These are phyloP conservation scores for Ashinkailepas kermadecensis DNA, from an alignment of 2,888 invertebrate genomes.

Conservation along the genomic window DNA sequence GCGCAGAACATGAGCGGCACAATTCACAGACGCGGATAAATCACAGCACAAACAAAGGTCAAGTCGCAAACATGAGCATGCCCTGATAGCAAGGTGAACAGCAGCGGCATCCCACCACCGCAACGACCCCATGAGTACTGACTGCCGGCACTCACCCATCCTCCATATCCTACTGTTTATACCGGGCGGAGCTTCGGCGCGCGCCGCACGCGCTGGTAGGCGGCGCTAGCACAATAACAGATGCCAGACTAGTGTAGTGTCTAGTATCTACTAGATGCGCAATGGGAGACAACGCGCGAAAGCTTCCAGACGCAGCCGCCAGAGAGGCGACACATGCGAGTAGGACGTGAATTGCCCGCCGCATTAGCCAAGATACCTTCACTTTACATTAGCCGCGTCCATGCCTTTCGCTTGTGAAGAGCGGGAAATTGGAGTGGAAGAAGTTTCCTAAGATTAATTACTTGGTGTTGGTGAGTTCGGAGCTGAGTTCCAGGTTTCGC, in stretches of 20 bases:
- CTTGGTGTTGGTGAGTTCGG: too few species aligned
- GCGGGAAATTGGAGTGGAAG: too few species aligned
- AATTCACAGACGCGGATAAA: neutral
- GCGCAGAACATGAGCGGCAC: neutral
- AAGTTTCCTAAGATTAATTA: too few species aligned
- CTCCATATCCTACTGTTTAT: neutral
- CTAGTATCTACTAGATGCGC: neutral
- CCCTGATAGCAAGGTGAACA: neutral
- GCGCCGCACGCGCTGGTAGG: neutral
- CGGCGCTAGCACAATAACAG: neutral
- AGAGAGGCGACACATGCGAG: too few species aligned
- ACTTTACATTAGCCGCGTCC: too few species aligned
- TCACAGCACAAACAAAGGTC: neutral
- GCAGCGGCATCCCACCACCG: neutral
- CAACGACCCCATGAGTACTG: neutral
- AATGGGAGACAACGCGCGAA: too few species aligned
- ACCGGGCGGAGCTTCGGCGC: neutral
- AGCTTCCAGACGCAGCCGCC: too few species aligned
- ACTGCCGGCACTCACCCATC: conserved; percentile 9
- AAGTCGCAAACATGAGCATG: neutral
- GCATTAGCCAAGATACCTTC: too few species aligned
- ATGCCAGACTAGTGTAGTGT: neutral
- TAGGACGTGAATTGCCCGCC: too few species aligned
- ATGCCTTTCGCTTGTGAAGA: too few species aligned
- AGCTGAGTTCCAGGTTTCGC: too few species aligned